These are phyloP conservation scores for Emydoidea blandingii DNA, from an alignment of 2,797 vertebrate genomes.

Conservation along the genomic window DNA sequence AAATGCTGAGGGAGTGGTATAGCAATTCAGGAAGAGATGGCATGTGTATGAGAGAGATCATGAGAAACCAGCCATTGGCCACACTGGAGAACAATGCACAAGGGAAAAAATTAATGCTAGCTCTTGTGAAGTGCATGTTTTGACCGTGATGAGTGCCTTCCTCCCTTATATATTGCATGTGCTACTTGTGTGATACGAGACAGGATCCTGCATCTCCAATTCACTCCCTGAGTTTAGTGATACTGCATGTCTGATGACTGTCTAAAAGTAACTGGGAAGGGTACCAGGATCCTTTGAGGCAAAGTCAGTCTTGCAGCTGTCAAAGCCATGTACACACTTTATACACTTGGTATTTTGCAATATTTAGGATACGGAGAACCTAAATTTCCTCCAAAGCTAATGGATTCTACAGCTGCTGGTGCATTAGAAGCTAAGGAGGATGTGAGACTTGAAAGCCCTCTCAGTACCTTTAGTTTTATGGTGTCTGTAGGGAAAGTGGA, in stretches of 20 bases:
- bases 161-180: not conserved
- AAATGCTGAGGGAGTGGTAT: not conserved
- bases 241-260: not conserved
- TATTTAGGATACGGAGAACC: not conserved
- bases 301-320: not conserved
- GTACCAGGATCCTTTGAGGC: not conserved
- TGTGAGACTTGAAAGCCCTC: not conserved
- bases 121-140: not conserved
- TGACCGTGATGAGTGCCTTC: conserved; percentile 12
- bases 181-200: not conserved
- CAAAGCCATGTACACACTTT: not conserved
- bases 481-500: not conserved
- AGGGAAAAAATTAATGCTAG: not conserved
- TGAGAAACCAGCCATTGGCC: not conserved
- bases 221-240: not conserved
- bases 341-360: not conserved
- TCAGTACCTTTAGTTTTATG: not conserved
- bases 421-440: not conserved
- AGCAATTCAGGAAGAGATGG: not conserved
- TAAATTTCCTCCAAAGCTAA: not conserved
- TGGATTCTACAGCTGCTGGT: not conserved
- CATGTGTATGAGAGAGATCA: not conserved
- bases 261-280: not conserved
- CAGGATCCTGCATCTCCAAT: not conserved
- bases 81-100: not conserved